Evolutionary conservation across 2,797 vertebrate genomes (phyloP), one percentile per base, ranked within the genome.

Genomic region (Halcyon chelicuti): DNA sequence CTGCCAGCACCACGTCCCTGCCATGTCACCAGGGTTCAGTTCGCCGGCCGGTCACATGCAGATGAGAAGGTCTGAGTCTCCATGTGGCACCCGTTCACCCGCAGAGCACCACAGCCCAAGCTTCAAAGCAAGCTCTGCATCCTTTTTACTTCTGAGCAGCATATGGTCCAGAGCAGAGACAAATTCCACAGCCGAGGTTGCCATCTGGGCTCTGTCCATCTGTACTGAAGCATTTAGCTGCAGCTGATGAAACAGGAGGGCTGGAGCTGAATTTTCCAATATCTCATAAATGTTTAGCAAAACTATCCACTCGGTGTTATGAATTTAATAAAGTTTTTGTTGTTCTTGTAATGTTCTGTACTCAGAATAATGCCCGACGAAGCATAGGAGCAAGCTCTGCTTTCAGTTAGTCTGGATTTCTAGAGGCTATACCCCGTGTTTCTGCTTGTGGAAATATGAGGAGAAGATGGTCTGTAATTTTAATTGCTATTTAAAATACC

Each of bases 221-320:
- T 92, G 57, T 28, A 84, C 71, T 58, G 76, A 79, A 81, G 16
- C 42, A 8, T 58, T 90, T 52, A 78, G 55, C 63, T 71, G 93
- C 81, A 96, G 89, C 76, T 79, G 72, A 91, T 90, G 54, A 66
- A 97, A 77, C 16, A 11, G 4, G 23, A 95, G 57, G 66, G 54
- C 88, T 94, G 76, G 79, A 71, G 65, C 19, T 93, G 77, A 83
- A 87, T 95, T 97, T 96, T 93, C 88, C 80, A 91, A 35, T 51
- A 62, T 23, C 93, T 94, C 85, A 96, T 74, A 42, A 88, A 80
- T 14, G 67, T 81, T 95, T 55, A 88, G 14, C 82, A 49, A 93
- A 90, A 26, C 90, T 70, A 66, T 52, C 23, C 65, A 0, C 79
- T 90, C 54, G 1, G 40, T 13, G n/a, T 57, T 51, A 35, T 49